phyloP scores from a whole-genome alignment of 2,113 vertebrate genomes.

The Chitala chitala region DNA sequence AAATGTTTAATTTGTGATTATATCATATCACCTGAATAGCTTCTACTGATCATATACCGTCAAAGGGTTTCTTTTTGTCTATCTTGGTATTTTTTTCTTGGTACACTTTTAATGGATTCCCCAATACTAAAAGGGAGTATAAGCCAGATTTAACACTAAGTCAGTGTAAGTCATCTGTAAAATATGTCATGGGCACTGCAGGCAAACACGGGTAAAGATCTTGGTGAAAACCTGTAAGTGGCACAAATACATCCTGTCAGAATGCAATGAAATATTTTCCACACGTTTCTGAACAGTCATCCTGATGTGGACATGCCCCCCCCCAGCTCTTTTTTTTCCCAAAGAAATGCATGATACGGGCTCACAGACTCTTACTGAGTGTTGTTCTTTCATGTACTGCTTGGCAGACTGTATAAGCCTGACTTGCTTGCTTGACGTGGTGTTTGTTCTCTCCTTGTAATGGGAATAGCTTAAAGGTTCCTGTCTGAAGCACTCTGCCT shows the following conservation, averaged over 20 bases:
- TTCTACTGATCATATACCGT: too few relatives aligned
- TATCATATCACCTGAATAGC: too few relatives aligned
- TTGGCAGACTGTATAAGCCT: conserved; percentile 11
- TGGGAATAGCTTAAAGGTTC: neutral
- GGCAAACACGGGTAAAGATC: neutral
- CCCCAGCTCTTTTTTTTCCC: neutral
- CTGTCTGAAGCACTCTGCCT: neutral
- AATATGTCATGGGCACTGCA: neutral
- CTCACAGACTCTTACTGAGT: neutral
- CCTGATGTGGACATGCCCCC: neutral
- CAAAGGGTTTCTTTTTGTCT: too few relatives aligned
- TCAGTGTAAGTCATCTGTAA: neutral
- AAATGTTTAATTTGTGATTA: too few relatives aligned
- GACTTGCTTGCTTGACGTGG: conserved; percentile 3
- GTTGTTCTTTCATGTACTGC: neutral
- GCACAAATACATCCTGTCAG: neutral
- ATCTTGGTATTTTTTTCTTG: neutral
- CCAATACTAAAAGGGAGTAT: neutral
- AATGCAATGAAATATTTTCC: neutral
- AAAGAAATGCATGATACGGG: neutral
- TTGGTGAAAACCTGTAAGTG: neutral
- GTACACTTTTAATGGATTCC: too few relatives aligned
- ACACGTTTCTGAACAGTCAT: neutral
- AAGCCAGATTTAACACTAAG: neutral
- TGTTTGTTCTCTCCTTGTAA: conserved; percentile 8